Percentiles rank a stretch among this genome's conserved stretches.
phyloP scores from a whole-genome alignment of 1,140 invertebrate species.

The Agrilus planipennis region DNA sequence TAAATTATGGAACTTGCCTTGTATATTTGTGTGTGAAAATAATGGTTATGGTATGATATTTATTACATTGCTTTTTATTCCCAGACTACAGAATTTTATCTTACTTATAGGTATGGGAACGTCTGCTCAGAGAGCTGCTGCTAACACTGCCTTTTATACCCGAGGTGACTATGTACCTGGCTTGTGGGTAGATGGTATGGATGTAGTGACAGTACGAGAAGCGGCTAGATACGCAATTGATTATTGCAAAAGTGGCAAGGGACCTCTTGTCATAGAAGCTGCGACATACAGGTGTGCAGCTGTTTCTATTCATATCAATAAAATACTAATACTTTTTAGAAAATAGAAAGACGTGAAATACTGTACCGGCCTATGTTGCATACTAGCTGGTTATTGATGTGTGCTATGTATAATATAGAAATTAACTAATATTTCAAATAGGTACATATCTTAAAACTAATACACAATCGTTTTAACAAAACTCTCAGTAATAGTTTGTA shows the following conservation, averaged over 20 bases:
- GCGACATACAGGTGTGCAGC: slow-evolving; percentile 56
- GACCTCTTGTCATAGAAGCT: slow-evolving; percentile 67
- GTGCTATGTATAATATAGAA: too few species aligned
- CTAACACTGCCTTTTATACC: slow-evolving; percentile 83
- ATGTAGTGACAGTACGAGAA: slow-evolving; percentile 85
- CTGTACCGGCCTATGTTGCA: too few species aligned
- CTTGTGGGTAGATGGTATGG: slow-evolving; percentile 94
- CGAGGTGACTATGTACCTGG: slow-evolving; percentile 95
- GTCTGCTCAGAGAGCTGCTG: slow-evolving; percentile 74
- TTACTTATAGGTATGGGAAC: slow-evolving; percentile 77
- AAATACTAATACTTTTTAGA: slow-evolving; percentile 4
- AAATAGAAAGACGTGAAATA: too few species aligned
- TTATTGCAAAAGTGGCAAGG: slow-evolving; percentile 72
- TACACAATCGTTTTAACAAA: too few species aligned
- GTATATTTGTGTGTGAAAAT: slow-evolving; percentile 96
- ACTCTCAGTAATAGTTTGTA: too few species aligned
- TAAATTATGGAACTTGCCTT: slow-evolving; percentile 85
- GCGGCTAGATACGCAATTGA: slow-evolving; percentile 75
- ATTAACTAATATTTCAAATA: too few species aligned
- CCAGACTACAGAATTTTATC: background rate
- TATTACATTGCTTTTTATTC: background rate
- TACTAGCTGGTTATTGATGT: too few species aligned
- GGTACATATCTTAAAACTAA: too few species aligned
- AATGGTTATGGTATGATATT: slow-evolving; percentile 62
- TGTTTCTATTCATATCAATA: background rate